Evolutionary conservation across 2,888 invertebrate genomes (phyloP).

Genomic region (Eupithecia pulchellata): DNA sequence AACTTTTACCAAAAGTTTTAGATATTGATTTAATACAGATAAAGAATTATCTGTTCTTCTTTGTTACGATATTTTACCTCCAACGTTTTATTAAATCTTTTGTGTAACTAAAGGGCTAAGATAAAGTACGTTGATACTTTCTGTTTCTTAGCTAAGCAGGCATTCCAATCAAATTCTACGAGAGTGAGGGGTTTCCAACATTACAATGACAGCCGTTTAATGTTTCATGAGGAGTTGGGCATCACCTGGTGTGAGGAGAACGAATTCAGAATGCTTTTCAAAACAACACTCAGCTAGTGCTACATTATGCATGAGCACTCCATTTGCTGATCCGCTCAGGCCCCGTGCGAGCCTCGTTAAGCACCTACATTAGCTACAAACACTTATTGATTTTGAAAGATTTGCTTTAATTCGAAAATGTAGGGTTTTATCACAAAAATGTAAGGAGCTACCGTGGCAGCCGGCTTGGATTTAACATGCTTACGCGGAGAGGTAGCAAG

Average conservation of each 20-base stretch:
- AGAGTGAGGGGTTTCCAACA: too few species aligned
- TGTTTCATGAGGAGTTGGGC: conserved; percentile 80
- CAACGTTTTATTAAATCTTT: too few species aligned
- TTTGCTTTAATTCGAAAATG: conserved; percentile 71
- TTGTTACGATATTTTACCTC: too few species aligned
- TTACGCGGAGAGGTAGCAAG: not conserved
- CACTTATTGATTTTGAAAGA: conserved; percentile 82
- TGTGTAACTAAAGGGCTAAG: too few species aligned
- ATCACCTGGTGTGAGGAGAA: conserved; percentile 83
- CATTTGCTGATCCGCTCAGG: conserved; percentile 85
- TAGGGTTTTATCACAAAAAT: not conserved
- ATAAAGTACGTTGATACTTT: too few species aligned
- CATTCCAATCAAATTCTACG: conserved; percentile 9
- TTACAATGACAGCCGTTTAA: conserved; percentile 73
- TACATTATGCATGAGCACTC: conserved; percentile 86
- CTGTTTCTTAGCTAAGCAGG: too few species aligned
- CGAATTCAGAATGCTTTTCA: conserved; percentile 85
- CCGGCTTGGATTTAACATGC: not conserved
- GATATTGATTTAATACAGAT: too few species aligned
- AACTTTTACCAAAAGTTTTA: too few species aligned
- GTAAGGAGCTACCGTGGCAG: not conserved
- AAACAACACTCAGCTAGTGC: conserved; percentile 82
- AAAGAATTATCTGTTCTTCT: too few species aligned
- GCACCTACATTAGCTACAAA: conserved; percentile 84
- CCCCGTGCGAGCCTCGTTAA: conserved; percentile 83